A percentile compares a stretch with the other conserved stretches of the same genome.
phyloP scores from a whole-genome alignment of 1,140 invertebrate species.

The Drosophila repletoides region DNA sequence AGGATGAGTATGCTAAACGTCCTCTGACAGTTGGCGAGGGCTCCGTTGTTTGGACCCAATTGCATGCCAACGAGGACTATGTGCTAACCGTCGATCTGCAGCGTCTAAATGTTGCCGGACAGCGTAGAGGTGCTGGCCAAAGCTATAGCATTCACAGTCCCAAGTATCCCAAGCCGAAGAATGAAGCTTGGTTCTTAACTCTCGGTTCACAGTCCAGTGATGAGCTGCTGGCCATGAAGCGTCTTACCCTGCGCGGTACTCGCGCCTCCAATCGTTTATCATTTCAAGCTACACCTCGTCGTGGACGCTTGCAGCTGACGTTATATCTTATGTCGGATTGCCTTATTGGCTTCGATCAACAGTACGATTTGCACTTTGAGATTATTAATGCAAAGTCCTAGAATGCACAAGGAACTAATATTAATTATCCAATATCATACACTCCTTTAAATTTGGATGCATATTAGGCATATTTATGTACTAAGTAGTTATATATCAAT shows the following conservation, averaged over 20 bases:
- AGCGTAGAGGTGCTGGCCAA: slow-evolving; percentile 83
- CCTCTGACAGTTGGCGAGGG: slow-evolving; percentile 45
- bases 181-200: slow-evolving; percentile 97
- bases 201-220: slow-evolving; percentile 88
- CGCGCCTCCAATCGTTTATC: slow-evolving; percentile 82
- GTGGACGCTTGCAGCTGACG: slow-evolving; percentile 89
- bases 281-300: slow-evolving; percentile 81
- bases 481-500: slow-evolving; percentile 5
- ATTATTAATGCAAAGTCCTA: slow-evolving; percentile 83
- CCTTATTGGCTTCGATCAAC: slow-evolving; percentile 97
- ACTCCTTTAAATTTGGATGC: slow-evolving; percentile 28
- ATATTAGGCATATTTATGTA: slow-evolving; percentile 18
- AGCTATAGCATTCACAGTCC: slow-evolving; percentile 87
- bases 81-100: slow-evolving; percentile 85
- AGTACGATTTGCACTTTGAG: slow-evolving; percentile 90
- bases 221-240: slow-evolving; percentile 94
- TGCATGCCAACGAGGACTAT: slow-evolving; percentile 89
- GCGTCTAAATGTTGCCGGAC: slow-evolving; percentile 69
- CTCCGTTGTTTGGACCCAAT: slow-evolving; percentile 83
- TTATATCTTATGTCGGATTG: slow-evolving; percentile 96
- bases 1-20: slow-evolving; percentile 83
- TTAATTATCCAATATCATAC: not conserved
- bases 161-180: slow-evolving; percentile 95
- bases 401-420: not conserved
- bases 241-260: slow-evolving; percentile 84